These are phyloP conservation scores for Panzeria rudis DNA, from an alignment of 2,888 invertebrate species.

Conservation along the genomic window DNA sequence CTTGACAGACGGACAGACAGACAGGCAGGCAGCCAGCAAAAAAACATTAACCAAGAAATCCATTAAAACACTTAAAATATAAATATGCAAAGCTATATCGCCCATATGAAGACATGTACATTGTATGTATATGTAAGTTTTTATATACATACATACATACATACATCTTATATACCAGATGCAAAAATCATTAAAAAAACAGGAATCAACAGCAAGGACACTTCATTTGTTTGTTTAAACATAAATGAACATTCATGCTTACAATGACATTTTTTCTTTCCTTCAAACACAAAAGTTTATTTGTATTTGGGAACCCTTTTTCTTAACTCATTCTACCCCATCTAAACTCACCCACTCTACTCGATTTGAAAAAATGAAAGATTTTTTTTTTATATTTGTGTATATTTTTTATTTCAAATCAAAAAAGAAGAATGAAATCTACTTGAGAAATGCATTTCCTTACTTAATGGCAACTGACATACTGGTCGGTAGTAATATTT, in stretches of 20 bases:
- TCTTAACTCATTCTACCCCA: neutral
- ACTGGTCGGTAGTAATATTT: constrained; percentile 49
- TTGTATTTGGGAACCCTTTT: constrained; percentile 10
- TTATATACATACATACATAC: constrained; percentile 39
- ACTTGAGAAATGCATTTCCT: constrained; percentile 80
- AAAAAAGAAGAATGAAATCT: constrained; percentile 49
- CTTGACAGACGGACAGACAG: constrained; percentile 1
- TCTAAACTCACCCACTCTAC: neutral
- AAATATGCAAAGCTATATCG: constrained; percentile 1
- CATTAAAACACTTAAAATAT: constrained; percentile 72
- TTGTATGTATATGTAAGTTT: neutral
- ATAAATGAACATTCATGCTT: constrained; percentile 56
- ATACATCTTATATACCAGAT: constrained; percentile 31
- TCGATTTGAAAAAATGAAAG: neutral
- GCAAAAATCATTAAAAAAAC: constrained; percentile 8
- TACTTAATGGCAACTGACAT: constrained; percentile 72
- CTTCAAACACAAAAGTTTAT: constrained; percentile 10
- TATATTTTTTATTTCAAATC: constrained; percentile 23
- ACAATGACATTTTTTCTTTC: constrained; percentile 41
- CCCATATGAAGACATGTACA: constrained; percentile 25
- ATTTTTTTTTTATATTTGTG: no score
- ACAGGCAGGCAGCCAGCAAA: constrained; percentile 36
- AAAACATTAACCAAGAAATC: constrained; percentile 71
- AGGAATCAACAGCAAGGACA: constrained; percentile 62
- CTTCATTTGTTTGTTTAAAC: constrained; percentile 71